These are phyloP conservation scores for Rhagologus leucostigma DNA, from an alignment of 2,113 vertebrate species.

Conservation along the genomic window DNA sequence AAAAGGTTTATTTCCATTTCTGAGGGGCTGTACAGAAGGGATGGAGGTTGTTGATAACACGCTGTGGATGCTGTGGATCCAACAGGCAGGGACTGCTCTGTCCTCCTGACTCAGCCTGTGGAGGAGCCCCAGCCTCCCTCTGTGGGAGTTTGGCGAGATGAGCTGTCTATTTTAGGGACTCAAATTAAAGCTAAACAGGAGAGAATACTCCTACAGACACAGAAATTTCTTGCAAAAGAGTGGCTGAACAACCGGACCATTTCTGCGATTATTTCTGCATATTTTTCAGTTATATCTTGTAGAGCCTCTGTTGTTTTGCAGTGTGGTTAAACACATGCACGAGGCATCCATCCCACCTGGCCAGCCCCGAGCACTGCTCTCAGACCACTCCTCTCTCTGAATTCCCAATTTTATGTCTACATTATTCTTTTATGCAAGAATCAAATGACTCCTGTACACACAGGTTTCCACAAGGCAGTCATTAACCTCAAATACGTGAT, in stretches of 20 bases:
- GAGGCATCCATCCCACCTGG: neutral
- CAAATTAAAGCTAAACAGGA: neutral
- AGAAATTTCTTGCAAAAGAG: neutral
- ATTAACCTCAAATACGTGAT: neutral
- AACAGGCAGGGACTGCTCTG: neutral
- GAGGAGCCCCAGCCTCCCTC: neutral
- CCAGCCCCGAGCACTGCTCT: neutral
- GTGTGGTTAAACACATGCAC: neutral
- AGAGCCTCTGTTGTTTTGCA: neutral
- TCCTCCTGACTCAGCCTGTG: neutral
- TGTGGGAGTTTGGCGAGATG: neutral
- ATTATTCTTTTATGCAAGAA: neutral
- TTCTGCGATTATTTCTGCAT: neutral
- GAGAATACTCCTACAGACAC: neutral
- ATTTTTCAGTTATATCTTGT: neutral
- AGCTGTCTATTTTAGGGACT: neutral
- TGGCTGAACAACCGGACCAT: neutral
- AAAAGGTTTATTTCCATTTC: neutral
- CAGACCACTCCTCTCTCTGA: neutral
- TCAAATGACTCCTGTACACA: neutral
- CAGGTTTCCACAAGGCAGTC: neutral
- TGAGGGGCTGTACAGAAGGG: neutral
- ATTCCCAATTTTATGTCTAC: neutral
- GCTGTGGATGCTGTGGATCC: neutral
- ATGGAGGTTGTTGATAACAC: neutral